These are phyloP conservation scores for Pollenia griseotomentosa DNA, from an alignment of 2,888 invertebrate species.

Conservation along the genomic window DNA sequence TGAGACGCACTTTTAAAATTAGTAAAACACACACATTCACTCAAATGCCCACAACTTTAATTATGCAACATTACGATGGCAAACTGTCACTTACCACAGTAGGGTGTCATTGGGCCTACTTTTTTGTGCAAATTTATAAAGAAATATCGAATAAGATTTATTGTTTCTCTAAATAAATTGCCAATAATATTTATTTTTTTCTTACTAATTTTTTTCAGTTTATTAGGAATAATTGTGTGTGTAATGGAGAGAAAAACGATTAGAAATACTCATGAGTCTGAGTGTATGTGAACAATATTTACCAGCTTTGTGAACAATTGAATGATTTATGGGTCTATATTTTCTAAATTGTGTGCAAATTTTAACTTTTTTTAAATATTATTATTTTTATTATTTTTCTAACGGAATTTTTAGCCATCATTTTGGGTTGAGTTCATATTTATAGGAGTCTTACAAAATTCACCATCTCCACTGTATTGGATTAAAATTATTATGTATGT, in stretches of 20 bases:
- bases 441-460: constrained; percentile 38
- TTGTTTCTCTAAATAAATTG: constrained; percentile 68
- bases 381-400: constrained; percentile 1
- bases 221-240: constrained; percentile 46
- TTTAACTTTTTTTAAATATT: not conserved
- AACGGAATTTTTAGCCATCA: not conserved
- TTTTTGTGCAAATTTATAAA: not conserved
- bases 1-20: constrained; percentile 2
- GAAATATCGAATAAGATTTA: constrained; percentile 66
- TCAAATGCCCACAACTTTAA: constrained; percentile 51
- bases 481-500: constrained; percentile 74
- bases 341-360: constrained; percentile 20
- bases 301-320: not conserved
- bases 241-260: constrained; percentile 21
- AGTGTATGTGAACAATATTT: constrained; percentile 25
- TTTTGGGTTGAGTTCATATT: constrained; percentile 34
- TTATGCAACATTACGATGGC: constrained; percentile 72
- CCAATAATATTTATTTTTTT: constrained; percentile 74
- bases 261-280: not conserved
- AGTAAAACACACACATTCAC: not conserved
- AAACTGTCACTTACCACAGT: constrained; percentile 74
- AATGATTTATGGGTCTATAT: constrained; percentile 53
- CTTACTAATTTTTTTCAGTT: constrained; percentile 36
- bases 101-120: constrained; percentile 68
- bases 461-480: constrained; percentile 70